A percentile compares a stretch with the other conserved stretches of the same genome.
Conservation (phyloP, 2,888 invertebrate species). For the Thecophora atra region DNA sequence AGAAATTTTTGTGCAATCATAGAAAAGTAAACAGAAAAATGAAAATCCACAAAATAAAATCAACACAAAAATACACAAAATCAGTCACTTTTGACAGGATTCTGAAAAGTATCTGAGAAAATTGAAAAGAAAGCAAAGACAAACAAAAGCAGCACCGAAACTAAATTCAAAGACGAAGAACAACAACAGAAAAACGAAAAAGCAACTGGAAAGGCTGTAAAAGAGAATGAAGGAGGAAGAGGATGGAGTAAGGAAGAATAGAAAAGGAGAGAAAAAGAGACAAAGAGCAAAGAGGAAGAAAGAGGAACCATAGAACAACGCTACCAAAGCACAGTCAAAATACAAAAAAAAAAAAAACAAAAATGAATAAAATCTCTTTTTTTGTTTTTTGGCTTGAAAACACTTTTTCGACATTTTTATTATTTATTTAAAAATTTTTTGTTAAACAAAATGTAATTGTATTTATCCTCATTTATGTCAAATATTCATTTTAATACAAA, state of each 20-base stretch:
- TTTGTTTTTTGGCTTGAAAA: background rate
- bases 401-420: background rate
- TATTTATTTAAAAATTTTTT: no score
- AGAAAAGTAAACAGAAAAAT: no score
- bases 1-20: no score
- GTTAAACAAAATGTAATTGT: background rate
- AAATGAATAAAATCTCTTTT: background rate
- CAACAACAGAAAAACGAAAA: background rate
- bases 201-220: constrained; percentile 6
- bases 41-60: no score
- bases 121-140: background rate
- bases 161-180: background rate
- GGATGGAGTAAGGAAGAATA: background rate
- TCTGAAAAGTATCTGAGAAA: background rate
- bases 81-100: background rate
- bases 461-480: background rate
- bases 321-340: background rate
- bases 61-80: background rate
- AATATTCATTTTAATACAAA: background rate
- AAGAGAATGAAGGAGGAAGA: constrained; percentile 10
- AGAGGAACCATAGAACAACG: no score
- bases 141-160: background rate
- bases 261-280: background rate
- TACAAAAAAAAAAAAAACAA: background rate
- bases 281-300: no score